These are phyloP conservation scores for Oryzias sinensis DNA, from an alignment of 2,797 vertebrate genomes.

Conservation along the genomic window DNA sequence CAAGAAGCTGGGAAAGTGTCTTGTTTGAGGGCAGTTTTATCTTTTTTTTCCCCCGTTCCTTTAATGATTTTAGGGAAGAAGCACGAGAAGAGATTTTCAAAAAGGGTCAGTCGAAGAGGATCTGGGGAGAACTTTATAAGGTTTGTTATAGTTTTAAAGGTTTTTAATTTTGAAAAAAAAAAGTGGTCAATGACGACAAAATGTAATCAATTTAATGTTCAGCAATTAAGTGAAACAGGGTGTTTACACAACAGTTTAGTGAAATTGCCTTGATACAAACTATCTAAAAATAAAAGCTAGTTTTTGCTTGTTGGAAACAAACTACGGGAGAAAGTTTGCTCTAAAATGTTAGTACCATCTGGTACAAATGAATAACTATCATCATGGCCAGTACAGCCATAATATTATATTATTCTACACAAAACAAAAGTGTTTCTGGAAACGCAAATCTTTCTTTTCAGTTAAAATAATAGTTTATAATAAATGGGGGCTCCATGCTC, in stretches of 20 bases:
- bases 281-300: too few species aligned
- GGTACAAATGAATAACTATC: too few species aligned
- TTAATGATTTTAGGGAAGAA: conserved; percentile 78
- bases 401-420: not conserved
- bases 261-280: too few species aligned
- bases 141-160: conserved; percentile 34
- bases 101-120: conserved; percentile 96
- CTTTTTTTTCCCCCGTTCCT: not conserved
- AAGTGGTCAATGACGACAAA: not conserved
- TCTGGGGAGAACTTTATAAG: conserved; percentile 99
- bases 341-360: too few species aligned
- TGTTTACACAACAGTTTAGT: too few species aligned
- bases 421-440: too few species aligned
- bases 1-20: not conserved
- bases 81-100: conserved; percentile 94
- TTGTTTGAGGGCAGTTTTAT: not conserved
- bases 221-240: too few species aligned
- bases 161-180: not conserved
- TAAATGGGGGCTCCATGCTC: not conserved
- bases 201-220: too few species aligned
- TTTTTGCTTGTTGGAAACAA: too few species aligned
- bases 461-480: not conserved
- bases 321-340: too few species aligned
- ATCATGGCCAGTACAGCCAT: not conserved
- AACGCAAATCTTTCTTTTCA: too few species aligned